Evolutionary conservation across 2,113 vertebrate genomes (phyloP), one percentile per base, ranked within the genome.

Genomic region (Callipepla californica): DNA sequence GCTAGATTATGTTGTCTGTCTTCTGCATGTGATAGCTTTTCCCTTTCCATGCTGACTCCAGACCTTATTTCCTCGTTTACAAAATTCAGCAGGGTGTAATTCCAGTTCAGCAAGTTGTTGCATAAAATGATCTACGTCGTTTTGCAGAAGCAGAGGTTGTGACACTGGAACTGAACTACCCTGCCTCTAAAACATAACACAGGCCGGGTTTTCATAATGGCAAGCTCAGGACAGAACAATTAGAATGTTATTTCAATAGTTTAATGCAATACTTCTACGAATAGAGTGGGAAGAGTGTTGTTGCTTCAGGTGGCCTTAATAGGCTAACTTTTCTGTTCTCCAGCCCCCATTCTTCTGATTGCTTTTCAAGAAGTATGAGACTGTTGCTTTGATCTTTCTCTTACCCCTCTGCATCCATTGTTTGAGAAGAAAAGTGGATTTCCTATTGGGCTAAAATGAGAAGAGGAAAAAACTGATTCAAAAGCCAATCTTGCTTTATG

Each of bases 321-420:
- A 45, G 58, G 22, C 34, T 70, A 17, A 32, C 25, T 89, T 94
- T 69, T 30, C 32, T 85, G 19, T 9, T 32, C 13, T 5, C 18
- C 32, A 58, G 23, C 6, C 26, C 9, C 2, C 3, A 9, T 68
- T 78, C 34, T 84, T 85, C 32, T 2, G 1, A 90, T 66, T 51
- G 59, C 8, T 90, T 83, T 59, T 85, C 63, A 87, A 65, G 44
- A 65, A 58, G 21, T 45, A 32, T 0, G 0, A 53, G 42, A 63
- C 16, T 70, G 14, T n/a, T 81, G n/a, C 13, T 87, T 85, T 91
- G 63, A 30, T 50, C 20, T 82, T 94, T 89, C 12, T 67, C 1
- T 55, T 91, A n/a, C 5, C 8, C 1, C 3, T 30, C 73, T 17
- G 21, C 30, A 32, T 2, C 4, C 26, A 7, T 63, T 1, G 0